Base-by-base conservation (phyloP, 2,888 invertebrate species). In the Xiphydria camelus region DNA sequence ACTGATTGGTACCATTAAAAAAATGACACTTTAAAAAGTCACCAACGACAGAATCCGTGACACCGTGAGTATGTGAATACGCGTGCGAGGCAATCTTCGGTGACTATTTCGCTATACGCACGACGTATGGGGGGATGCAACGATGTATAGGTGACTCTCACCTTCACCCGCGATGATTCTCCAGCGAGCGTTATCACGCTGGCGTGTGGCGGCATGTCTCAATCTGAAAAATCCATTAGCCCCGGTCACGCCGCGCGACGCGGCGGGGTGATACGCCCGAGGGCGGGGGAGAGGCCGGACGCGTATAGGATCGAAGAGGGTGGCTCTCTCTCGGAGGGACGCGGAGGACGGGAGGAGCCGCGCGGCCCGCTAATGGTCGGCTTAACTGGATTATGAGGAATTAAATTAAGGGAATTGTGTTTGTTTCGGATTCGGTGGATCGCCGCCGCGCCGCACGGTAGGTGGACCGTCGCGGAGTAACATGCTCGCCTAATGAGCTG, bases 191-290 rank as follows among this genome's bases (percentile, higher is more conserved):
- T 29, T 29, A 29, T 29, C 29, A 29, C 29, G 9, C 46, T 45
- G 56, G 53, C 55, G 55, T 51, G 58, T 54, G 49, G 55, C 55
- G 47, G 45, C 59, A 53, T 60, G 62, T 63, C 66, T 69, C 60
- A 64, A 69, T 68, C 66, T 62, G 68, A 69, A 70, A 68, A 69
- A 69, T 68, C 68, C 69, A 69, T 70, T 70, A 68, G 66, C 60
- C 53, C 48, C 47, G 48, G 31, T 44, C 45, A 47, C 44, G 56
- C 50, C 51, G 47, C 41, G 45, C 51, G 46, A 40, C 37, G 35
- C 29, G 23, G 18, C 10, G 29, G 37, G 34, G 32, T 20, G 37
- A 18, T 40, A 43, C 38, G 41, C 17, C 33, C 9, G 26, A 19
- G 19, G 32, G 29, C n/a, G 21, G 44, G 22, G 42, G 45, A 45